Evolutionary conservation across 2,797 vertebrate genomes (phyloP).

Genomic region (Margarornis squamiger): DNA sequence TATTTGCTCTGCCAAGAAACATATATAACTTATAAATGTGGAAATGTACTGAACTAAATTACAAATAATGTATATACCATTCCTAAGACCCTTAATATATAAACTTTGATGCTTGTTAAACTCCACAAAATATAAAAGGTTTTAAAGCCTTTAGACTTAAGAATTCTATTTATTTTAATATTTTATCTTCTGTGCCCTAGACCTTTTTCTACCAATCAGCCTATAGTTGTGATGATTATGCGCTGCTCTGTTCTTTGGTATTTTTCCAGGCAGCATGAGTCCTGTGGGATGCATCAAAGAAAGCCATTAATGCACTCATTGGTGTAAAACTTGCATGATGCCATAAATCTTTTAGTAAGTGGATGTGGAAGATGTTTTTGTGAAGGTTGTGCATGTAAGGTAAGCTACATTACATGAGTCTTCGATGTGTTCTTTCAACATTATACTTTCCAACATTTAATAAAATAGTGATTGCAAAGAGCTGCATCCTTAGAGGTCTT

Average conservation of each 20-base stretch:
- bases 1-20: neutral
- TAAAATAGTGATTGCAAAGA: constrained; percentile 81
- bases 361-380: constrained; percentile 72
- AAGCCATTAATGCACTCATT: constrained; percentile 89
- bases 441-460: constrained; percentile 79
- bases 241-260: constrained; percentile 76
- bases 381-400: constrained; percentile 60
- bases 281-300: constrained; percentile 82
- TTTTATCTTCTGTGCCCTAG: constrained; percentile 24
- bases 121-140: neutral
- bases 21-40: neutral
- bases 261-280: constrained; percentile 83
- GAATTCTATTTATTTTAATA: constrained; percentile 19
- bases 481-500: constrained; percentile 75
- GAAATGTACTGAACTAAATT: neutral
- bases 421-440: constrained; percentile 56
- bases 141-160: constrained; percentile 4
- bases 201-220: constrained; percentile 40
- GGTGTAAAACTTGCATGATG: constrained; percentile 91
- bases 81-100: neutral
- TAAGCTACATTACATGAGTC: constrained; percentile 72
- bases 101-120: neutral
- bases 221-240: constrained; percentile 67
- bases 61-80: neutral
- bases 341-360: constrained; percentile 89